These are phyloP conservation scores for Drosophila borealis DNA, from an alignment of 2,888 invertebrate genomes.

Conservation along the genomic window DNA sequence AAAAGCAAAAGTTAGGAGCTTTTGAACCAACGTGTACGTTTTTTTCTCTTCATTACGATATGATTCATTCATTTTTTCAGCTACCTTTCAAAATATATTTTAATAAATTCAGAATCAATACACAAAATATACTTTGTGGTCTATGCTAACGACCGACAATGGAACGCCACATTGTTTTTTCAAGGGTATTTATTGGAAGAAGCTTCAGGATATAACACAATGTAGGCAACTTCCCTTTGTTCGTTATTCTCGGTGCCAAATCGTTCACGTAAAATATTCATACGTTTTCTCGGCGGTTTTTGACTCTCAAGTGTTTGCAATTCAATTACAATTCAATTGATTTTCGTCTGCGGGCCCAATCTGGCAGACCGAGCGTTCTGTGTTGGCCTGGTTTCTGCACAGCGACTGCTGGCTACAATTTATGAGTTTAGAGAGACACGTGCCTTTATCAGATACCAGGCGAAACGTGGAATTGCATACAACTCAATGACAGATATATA, in stretches of 20 bases:
- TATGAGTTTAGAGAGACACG: constrained; percentile 41
- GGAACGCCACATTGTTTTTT: neutral
- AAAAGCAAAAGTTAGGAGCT: neutral
- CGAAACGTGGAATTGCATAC: constrained; percentile 8
- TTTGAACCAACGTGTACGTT: neutral
- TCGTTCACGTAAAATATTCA: constrained; percentile 78
- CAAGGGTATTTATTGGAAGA: constrained; percentile 28
- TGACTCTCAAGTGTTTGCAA: constrained; percentile 72
- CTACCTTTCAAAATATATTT: no score
- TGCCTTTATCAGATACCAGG: constrained; percentile 32
- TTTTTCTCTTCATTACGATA: no score
- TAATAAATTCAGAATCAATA: no score
- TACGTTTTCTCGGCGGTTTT: constrained; percentile 72
- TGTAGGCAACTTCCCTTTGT: constrained; percentile 31
- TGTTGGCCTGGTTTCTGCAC: constrained; percentile 10
- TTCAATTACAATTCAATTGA: constrained; percentile 79
- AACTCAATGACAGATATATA: constrained; percentile 3
- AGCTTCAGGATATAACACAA: constrained; percentile 13
- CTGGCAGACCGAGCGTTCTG: constrained; percentile 21
- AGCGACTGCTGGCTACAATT: constrained; percentile 27
- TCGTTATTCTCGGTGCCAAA: constrained; percentile 53
- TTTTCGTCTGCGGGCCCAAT: constrained; percentile 66
- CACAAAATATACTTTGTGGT: no score
- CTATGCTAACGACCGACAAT: neutral
- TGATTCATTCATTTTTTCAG: no score